These are phyloP conservation scores for Tinea trinotella DNA, from an alignment of 2,888 invertebrate species.

Conservation along the genomic window DNA sequence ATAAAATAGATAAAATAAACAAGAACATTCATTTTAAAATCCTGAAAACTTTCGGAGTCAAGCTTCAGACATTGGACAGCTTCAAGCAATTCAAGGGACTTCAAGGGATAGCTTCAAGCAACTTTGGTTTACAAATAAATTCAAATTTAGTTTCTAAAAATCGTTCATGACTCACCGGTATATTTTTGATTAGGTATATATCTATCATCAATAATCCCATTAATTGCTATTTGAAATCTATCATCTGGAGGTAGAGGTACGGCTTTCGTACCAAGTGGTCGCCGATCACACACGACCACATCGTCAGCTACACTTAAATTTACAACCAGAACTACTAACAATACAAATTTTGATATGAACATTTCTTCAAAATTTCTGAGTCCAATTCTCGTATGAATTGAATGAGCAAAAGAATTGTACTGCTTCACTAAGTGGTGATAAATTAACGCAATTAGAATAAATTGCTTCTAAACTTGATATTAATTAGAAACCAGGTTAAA, in stretches of 20 bases:
- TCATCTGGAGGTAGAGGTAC: constrained; percentile 51
- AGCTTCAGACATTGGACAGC: too few species aligned
- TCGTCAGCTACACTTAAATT: constrained; percentile 20
- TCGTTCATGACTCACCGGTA: constrained; percentile 42
- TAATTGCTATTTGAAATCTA: constrained; percentile 47
- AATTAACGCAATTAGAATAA: constrained; percentile 2
- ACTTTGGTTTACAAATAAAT: too few species aligned
- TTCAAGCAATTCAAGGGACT: too few species aligned
- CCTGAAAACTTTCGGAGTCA: too few species aligned
- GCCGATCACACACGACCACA: constrained; percentile 40
- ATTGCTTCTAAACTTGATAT: neutral
- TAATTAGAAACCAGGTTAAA: constrained; percentile 7
- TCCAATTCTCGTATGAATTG: neutral
- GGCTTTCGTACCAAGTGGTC: constrained; percentile 45
- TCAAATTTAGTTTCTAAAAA: too few species aligned
- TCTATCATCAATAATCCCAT: constrained; percentile 28
- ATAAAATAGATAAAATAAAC: too few species aligned
- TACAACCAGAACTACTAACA: neutral
- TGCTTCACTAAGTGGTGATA: neutral
- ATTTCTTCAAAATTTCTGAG: too few species aligned
- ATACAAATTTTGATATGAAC: neutral
- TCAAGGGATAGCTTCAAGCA: too few species aligned
- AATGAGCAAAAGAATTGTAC: neutral
- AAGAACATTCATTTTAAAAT: too few species aligned
- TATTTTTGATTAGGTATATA: constrained; percentile 43